These are phyloP conservation scores for Aphelinus atriplicis DNA, from an alignment of 1,140 invertebrate genomes.

Conservation along the genomic window DNA sequence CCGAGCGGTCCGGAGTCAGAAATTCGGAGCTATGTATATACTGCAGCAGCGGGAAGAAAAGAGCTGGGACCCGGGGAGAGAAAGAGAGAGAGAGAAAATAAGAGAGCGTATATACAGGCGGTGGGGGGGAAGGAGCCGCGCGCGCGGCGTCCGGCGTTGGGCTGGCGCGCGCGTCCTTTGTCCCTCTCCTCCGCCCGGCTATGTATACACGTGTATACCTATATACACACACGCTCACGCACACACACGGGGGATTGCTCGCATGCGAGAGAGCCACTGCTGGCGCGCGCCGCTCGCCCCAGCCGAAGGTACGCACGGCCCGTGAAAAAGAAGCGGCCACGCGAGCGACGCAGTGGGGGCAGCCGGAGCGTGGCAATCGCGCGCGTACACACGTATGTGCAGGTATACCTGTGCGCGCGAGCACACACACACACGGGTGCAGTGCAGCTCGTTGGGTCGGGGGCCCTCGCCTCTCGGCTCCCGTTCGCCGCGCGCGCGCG, in stretches of 20 bases:
- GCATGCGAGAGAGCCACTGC: too few species aligned
- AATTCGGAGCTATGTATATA: not conserved
- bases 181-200: slow-evolving; percentile 1
- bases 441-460: not conserved
- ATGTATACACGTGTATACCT: too few species aligned
- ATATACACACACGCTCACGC: too few species aligned
- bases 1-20: slow-evolving; percentile 9
- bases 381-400: not conserved
- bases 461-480: not conserved
- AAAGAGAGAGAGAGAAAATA: not conserved
- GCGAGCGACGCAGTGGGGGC: slow-evolving; percentile 19
- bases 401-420: not conserved
- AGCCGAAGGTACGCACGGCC: not conserved
- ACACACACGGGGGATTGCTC: too few species aligned
- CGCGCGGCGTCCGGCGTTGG: not conserved
- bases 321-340: slow-evolving; percentile 3
- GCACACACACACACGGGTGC: too few species aligned
- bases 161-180: slow-evolving; percentile 10
- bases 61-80: not conserved
- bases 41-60: too few species aligned
- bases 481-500: slow-evolving; percentile 10
- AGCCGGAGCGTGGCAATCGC: slow-evolving; percentile 30
- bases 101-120: too few species aligned
- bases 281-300: too few species aligned
- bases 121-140: too few species aligned